Conservation (phyloP, 2,888 invertebrate species). For the Rhyacophila evoluta region DNA sequence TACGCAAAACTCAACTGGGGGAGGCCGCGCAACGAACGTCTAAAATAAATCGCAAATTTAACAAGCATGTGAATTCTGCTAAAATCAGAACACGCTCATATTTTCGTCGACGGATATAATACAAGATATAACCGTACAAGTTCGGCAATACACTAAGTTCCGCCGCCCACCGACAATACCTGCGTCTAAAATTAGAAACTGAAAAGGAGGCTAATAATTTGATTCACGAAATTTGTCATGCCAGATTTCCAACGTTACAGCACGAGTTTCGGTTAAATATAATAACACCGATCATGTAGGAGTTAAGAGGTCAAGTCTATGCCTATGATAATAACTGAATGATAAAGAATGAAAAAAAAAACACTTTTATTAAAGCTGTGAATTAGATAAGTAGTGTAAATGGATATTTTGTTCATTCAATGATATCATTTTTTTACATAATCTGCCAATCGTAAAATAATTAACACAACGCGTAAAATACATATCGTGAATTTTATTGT, state of each 20-base stretch:
- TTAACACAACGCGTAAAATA: too few species aligned
- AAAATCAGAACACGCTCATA: background rate
- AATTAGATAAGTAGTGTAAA: too few species aligned
- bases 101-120: background rate
- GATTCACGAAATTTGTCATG: background rate
- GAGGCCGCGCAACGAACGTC: constrained; percentile 3
- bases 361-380: too few species aligned
- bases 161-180: background rate
- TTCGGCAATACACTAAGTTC: background rate
- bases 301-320: too few species aligned
- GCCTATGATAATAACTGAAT: too few species aligned
- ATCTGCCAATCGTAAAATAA: too few species aligned
- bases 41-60: background rate
- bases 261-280: background rate
- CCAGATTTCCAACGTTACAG: background rate
- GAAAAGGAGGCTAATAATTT: background rate
- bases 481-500: too few species aligned
- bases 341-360: too few species aligned
- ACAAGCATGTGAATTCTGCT: background rate
- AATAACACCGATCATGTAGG: too few species aligned
- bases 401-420: too few species aligned
- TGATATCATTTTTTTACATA: too few species aligned
- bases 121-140: background rate
- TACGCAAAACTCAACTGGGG: constrained; percentile 22
- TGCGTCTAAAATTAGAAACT: background rate